These are phyloP conservation scores for Ametastegia equiseti DNA, from an alignment of 2,888 invertebrate genomes.

Conservation along the genomic window DNA sequence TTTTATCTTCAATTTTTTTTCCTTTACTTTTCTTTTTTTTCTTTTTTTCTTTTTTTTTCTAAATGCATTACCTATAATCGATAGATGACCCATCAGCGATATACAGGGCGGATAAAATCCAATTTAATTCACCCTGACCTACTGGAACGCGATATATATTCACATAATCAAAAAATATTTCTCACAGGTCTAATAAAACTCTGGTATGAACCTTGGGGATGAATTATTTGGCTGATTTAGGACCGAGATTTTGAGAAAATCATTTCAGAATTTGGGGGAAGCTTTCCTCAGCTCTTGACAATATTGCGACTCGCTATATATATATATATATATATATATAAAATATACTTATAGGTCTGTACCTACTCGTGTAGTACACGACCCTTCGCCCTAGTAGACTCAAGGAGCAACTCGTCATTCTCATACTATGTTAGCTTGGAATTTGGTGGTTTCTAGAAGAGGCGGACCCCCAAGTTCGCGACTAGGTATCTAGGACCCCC, in stretches of 20 bases:
- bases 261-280: too few relatives aligned
- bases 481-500: neutral
- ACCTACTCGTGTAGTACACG: neutral
- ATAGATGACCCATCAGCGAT: too few relatives aligned
- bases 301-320: neutral
- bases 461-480: too few relatives aligned
- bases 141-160: too few relatives aligned
- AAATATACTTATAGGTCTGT: neutral
- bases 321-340: neutral
- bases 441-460: slow-evolving; percentile 8
- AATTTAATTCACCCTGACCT: too few relatives aligned
- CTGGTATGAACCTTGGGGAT: neutral
- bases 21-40: too few relatives aligned
- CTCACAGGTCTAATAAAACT: neutral
- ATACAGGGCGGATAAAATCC: too few relatives aligned
- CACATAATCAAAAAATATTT: neutral
- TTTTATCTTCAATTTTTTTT: too few relatives aligned
- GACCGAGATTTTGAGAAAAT: slow-evolving; percentile 30
- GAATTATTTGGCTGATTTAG: slow-evolving; percentile 26
- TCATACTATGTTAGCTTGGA: slow-evolving; percentile 19
- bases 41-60: too few relatives aligned
- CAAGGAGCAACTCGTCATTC: slow-evolving; percentile 10
- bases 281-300: too few relatives aligned
- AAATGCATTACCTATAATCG: too few relatives aligned
- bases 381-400: neutral